Evolutionary conservation across 2,888 invertebrate genomes (phyloP), one percentile per base, ranked within the genome.

Genomic region (Patella depressa): DNA sequence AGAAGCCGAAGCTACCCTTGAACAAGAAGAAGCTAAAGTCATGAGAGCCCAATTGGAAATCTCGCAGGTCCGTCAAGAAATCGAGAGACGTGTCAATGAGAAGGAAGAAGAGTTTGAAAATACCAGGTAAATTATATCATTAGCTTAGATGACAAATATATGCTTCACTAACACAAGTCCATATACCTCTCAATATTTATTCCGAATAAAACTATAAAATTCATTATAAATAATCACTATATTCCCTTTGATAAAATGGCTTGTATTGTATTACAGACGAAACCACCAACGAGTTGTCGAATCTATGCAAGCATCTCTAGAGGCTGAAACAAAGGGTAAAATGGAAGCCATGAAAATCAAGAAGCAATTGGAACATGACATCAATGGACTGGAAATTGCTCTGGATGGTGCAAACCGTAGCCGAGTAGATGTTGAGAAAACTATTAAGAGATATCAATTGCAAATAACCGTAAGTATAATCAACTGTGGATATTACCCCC

Each of bases 51-150:
- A 99, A 93, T 95, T 99, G 88, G 99, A 99, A 93, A 95, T 98
- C 92, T 97, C 97, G 90, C 98, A 98, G 93, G 98, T 99, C 90
- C 96, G 99, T 92, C 98, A 98, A 93, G 99, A 99, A 93, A 99
- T 99, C 93, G 99, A 99, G 94, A 96, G 98, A 91, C 96, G 99
- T 91, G 97, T 99, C 93, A 98, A 98, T 92, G 99, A 99, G 95
- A 99, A 99, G 94, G 99, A 99, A 92, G 99, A 99, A 91, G 99
- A 99, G 93, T 99, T 99, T 94, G 99, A 99, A 93, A 99, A 98
- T 93, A 99, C 99, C 75, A 93, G 93, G 93, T 93, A 77, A 82
- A 84, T 77, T 17, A 75, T 54, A 7, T 45, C 11, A 71, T 29
- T 4, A 19, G 15, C 17, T 29, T 17, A 45, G 17, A 70, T 14